These are phyloP conservation scores for Norana najaformis DNA, from an alignment of 2,888 invertebrate species.

Conservation along the genomic window DNA sequence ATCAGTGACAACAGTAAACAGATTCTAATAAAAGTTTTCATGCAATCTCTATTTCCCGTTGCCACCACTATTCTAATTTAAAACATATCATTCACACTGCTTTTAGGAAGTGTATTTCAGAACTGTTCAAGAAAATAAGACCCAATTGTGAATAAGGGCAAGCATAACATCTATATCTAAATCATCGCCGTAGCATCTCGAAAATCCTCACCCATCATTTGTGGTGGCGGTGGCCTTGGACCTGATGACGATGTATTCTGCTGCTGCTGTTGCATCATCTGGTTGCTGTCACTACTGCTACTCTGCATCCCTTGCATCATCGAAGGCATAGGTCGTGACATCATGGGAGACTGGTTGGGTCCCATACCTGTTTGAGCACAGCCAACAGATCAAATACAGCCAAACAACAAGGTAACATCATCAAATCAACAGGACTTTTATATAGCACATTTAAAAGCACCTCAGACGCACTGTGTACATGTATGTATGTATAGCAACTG, in stretches of 20 bases:
- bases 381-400: background rate
- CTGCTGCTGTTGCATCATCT: conserved; percentile 22
- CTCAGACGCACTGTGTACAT: background rate
- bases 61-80: no score
- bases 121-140: background rate
- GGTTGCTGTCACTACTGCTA: background rate
- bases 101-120: background rate
- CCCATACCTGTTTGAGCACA: conserved; percentile 2
- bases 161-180: background rate
- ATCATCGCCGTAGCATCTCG: background rate
- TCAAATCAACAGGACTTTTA: background rate
- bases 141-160: background rate
- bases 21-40: no score
- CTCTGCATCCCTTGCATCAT: background rate
- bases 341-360: background rate
- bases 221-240: conserved; percentile 36
- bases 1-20: no score
- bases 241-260: background rate
- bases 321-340: conserved; percentile 26
- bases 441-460: background rate
- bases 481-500: no score
- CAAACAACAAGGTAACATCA: background rate
- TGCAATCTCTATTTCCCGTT: no score
- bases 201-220: background rate
- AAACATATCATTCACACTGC: background rate